Evolutionary conservation across 2,888 invertebrate genomes (phyloP).

Genomic region (Boloria selene): DNA sequence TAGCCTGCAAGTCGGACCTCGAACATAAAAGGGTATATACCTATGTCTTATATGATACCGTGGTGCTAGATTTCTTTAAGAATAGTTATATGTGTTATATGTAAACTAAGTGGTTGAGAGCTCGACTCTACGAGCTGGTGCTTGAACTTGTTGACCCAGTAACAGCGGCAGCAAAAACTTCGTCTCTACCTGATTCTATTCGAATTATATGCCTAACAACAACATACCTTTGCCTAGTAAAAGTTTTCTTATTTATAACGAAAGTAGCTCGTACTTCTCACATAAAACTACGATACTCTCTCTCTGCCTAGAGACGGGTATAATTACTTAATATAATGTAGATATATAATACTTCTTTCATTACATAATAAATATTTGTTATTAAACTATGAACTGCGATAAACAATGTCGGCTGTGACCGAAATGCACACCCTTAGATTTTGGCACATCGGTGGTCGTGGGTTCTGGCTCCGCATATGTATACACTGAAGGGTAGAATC

Average conservation of each 20-base stretch:
- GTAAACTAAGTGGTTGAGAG: constrained; percentile 64
- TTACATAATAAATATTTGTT: no score
- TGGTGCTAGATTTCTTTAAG: constrained; percentile 41
- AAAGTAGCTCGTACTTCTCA: no score
- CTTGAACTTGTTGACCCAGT: constrained; percentile 72
- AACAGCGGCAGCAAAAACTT: constrained; percentile 67
- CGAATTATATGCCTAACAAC: constrained; percentile 50
- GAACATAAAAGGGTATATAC: constrained; percentile 12
- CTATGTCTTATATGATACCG: constrained; percentile 4
- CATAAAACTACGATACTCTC: no score
- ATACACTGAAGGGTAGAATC: no score
- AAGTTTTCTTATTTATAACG: constrained; percentile 1
- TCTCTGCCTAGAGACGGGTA: no score
- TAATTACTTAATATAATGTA: no score
- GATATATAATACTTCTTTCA: no score
- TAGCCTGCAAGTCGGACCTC: constrained; percentile 40
- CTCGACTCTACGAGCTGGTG: constrained; percentile 57
- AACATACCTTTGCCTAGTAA: constrained; percentile 3
- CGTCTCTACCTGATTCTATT: constrained; percentile 57
- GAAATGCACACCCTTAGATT: no score
- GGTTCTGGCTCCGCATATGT: no score
- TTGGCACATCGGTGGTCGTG: no score
- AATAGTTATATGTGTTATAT: constrained; percentile 47
- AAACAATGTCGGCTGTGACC: no score
- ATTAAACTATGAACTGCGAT: no score